Evolutionary conservation across 2,797 vertebrate genomes (phyloP), one percentile per base, ranked within the genome.

Genomic region (Cossypha polioptera): DNA sequence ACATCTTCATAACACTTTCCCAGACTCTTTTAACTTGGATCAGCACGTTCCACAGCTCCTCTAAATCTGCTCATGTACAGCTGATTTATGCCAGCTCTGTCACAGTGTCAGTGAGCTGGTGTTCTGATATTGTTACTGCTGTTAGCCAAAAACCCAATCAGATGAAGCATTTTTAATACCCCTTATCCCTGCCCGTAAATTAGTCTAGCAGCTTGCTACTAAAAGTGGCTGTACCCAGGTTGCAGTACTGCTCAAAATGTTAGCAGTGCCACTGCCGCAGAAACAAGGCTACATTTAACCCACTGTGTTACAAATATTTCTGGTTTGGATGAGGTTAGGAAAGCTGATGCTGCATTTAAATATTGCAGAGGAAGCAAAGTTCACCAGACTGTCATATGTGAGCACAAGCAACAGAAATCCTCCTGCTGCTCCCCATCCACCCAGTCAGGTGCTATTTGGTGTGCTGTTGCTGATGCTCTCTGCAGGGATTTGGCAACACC

Each of bases 1-100:
- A 43, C 22, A 73, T 96, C 89, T 94, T 89, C 81, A 74, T 92
- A 88, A 74, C 45, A 57, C 17, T 88, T 88, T 94, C 31, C 50
- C 72, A 94, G 89, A 86, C 29, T 7, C 67, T 57, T 86, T 86
- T 80, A 83, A 65, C 53, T 87, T 83, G 43, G 76, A 80, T 88
- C 87, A 78, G 40, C 22, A 28, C 83, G 47, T 93, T 94, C 65
- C 35, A 43, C 72, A 62, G 68, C 50, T 93, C 53, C 33, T 65
- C 47, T 77, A 88, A 92, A 81, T 67, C 58, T 80, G 24, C n/a
- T 92, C 9, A 0, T 1, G 19, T 87, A 68, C 22, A 43, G 68
- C 35, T 91, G 86, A 65, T 89, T 91, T 89, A 86, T 16, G 50
- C 11, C 22, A 78, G 68, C 75, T 91, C 63, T 18, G 6, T 62